Percentiles rank a stretch among this genome's conserved stretches.
Conservation (phyloP, 2,888 invertebrate species). For the Aphidius colemani region DNA sequence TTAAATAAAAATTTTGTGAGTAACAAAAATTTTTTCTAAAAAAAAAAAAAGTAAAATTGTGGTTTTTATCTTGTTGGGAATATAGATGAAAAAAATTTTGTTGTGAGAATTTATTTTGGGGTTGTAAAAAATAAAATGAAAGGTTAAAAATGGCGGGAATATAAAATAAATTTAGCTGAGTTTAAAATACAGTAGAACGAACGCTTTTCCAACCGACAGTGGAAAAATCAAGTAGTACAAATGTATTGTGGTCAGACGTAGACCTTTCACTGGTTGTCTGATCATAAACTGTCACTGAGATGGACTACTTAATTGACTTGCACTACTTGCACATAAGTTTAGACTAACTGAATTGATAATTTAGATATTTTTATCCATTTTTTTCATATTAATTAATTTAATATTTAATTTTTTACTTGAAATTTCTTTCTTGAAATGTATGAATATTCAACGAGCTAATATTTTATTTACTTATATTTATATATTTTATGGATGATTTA, state of each 20-base stretch:
- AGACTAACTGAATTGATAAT: too few relatives aligned
- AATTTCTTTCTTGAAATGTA: too few relatives aligned
- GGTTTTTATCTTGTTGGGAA: constrained; percentile 19
- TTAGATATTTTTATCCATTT: too few relatives aligned
- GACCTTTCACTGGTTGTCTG: constrained; percentile 36
- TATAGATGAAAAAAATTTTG: neutral
- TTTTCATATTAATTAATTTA: too few relatives aligned
- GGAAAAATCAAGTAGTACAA: constrained; percentile 25
- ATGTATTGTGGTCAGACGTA: constrained; percentile 13
- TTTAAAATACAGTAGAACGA: neutral
- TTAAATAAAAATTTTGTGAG: constrained; percentile 10
- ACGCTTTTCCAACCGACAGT: constrained; percentile 16
- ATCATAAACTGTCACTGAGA: neutral
- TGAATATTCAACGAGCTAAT: too few relatives aligned
- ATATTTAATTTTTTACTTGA: too few relatives aligned
- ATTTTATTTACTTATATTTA: too few relatives aligned
- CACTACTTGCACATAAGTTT: neutral
- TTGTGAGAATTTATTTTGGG: neutral
- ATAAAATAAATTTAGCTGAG: too few relatives aligned
- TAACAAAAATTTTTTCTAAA: too few relatives aligned
- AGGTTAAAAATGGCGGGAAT: too few relatives aligned
- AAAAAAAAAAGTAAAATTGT: constrained; percentile 30
- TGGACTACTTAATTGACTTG: constrained; percentile 8
- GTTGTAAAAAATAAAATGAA: neutral
- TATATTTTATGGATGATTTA: too few relatives aligned